phyloP scores from a whole-genome alignment of 2,797 vertebrate genomes.

The Sciurus carolinensis region DNA sequence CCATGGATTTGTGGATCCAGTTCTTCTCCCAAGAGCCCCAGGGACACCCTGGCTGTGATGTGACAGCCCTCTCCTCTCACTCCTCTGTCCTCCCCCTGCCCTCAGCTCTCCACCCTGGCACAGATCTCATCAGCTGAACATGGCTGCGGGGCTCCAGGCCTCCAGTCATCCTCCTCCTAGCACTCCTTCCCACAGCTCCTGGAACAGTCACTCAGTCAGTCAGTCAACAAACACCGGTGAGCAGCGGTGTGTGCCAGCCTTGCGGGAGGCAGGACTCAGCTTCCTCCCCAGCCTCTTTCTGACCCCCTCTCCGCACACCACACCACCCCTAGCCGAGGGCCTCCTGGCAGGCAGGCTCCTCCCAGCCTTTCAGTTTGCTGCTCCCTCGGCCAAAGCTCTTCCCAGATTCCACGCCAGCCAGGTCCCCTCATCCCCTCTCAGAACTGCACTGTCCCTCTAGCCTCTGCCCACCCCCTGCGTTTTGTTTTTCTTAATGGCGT shows the following conservation, averaged over 20 bases:
- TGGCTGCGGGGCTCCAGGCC: not conserved
- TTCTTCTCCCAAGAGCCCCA: not conserved
- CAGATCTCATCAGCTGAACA: not conserved
- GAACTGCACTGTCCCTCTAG: fast-evolving
- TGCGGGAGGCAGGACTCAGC: not conserved
- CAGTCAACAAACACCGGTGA: not conserved
- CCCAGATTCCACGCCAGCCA: not conserved
- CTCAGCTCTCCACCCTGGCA: not conserved
- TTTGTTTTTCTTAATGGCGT: not conserved
- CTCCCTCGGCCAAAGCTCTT: not conserved
- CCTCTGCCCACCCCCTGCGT: not conserved
- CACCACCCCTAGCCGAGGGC: not conserved
- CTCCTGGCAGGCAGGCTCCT: not conserved
- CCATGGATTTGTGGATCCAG: not conserved
- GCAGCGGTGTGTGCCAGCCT: not conserved
- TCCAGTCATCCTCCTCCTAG: not conserved
- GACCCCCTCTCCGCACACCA: not conserved
- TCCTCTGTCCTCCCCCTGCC: fast-evolving
- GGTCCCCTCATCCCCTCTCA: not conserved
- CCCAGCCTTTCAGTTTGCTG: not conserved
- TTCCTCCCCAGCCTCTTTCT: not conserved
- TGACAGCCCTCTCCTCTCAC: not conserved
- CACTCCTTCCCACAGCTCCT: not conserved
- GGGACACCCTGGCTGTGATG: not conserved
- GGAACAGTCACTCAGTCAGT: not conserved